A percentile compares a stretch with the other conserved stretches of the same genome.
These are phyloP conservation scores for Charina bottae DNA, from an alignment of 2,113 vertebrate species.

Conservation along the genomic window DNA sequence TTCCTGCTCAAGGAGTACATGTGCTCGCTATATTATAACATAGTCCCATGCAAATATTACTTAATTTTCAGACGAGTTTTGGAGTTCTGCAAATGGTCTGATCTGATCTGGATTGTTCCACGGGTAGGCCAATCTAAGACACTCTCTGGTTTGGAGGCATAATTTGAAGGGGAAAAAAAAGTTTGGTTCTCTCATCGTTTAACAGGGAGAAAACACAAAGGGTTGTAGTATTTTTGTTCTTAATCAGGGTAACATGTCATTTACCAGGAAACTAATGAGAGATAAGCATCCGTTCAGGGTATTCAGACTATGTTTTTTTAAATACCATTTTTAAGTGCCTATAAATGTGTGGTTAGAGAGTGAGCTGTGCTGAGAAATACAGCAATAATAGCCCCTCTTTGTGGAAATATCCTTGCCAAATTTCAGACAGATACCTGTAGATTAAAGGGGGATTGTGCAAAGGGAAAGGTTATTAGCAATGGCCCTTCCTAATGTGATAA, in stretches of 20 bases:
- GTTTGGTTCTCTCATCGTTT: background rate
- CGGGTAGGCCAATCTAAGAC: no score
- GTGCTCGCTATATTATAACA: no score
- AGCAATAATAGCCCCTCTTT: background rate
- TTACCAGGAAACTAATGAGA: background rate
- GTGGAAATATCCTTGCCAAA: background rate
- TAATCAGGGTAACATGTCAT: background rate
- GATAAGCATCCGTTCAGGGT: background rate
- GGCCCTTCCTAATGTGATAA: background rate
- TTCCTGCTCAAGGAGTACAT: no score
- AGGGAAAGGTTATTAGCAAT: background rate
- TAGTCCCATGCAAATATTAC: no score
- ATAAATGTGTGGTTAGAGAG: background rate
- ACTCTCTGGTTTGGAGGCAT: background rate
- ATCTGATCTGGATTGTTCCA: background rate
- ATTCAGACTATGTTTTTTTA: background rate
- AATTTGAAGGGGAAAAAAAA: background rate
- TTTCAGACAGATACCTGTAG: background rate
- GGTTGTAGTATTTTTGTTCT: background rate
- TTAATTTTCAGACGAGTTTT: no score
- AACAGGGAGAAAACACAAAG: background rate
- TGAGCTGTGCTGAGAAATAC: background rate
- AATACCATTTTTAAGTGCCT: background rate
- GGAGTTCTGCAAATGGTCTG: no score
- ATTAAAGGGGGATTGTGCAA: background rate